phyloP scores from a whole-genome alignment of 2,113 vertebrate species.

The Oophaga pumilio region DNA sequence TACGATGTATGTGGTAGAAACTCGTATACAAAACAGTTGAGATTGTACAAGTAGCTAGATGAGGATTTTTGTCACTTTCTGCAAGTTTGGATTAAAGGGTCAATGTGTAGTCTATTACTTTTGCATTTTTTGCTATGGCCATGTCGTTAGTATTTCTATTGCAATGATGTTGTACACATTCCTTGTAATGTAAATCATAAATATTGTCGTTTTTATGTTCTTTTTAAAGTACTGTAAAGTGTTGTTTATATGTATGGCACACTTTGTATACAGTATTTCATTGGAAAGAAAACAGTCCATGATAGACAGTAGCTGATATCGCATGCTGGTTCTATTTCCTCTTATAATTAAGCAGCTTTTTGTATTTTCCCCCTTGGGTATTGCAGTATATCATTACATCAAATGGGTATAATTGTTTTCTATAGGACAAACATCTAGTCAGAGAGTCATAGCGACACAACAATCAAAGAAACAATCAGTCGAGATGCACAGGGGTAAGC shows the following conservation, averaged over 20 bases:
- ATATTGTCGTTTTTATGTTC: no score
- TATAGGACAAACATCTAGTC: slow-evolving; percentile 44
- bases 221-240: no score
- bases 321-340: neutral
- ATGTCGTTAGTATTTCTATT: no score
- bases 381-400: slow-evolving; percentile 3
- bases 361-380: neutral
- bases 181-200: no score
- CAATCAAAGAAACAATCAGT: slow-evolving; percentile 52
- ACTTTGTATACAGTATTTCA: no score
- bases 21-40: no score
- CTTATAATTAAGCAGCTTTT: neutral
- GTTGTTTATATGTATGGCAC: no score
- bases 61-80: neutral
- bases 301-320: neutral
- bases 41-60: neutral
- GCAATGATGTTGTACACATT: no score
- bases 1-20: no score
- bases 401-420: slow-evolving; percentile 44
- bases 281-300: neutral
- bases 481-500: slow-evolving; percentile 47
- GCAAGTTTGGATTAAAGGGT: no score
- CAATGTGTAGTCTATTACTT: no score
- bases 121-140: no score
- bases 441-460: slow-evolving; percentile 49